Base-by-base conservation (phyloP, 2,888 invertebrate species). In the Ectemnius lituratus region DNA sequence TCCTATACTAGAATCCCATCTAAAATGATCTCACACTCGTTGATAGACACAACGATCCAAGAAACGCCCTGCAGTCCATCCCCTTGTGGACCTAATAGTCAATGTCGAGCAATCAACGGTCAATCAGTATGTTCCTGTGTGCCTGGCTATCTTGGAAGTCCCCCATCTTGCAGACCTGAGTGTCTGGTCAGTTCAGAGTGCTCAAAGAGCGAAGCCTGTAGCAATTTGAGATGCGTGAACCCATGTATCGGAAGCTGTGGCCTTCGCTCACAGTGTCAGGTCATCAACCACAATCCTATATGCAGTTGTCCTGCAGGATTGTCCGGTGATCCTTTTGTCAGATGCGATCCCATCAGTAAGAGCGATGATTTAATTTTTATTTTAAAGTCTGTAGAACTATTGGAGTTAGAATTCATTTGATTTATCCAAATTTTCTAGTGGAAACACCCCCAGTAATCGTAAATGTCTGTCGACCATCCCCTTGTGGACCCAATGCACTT, bases 211-310 rank as follows among this genome's bases (percentile, higher is more conserved):
- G 93, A 95, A 91, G 95, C 96, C 4, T 96, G 96, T 85, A 94
- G 93, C 67, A 96, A 96, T 87, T 94, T 95, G 88, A 95, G 95
- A 91, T 97, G 97, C 95, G 92, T 94, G 45, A 94, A 96, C 89
- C 96, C 97, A n/a, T 97, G 97, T 84, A 93, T 93, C 60, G 96
- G 96, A 73, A 93, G 95, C 16, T 97, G 96, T 89, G 96, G 96
- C 52, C 94, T 95, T 6, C 95, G 94, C 86, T 92, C 94, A 56
- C 89, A 93, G 84, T 95, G 95, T 86, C 92, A 92, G 85, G 91
- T 92, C 62, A 91, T 93, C 57, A 94, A 94, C 63, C 73, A 79
- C 45, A 93, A 93, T 83, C 94, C 94, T 0, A 92, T 93, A 60
- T 94, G 94, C 84, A 93, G 92, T 75, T 94, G 94, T 82, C 92